Percentiles rank a stretch among this genome's conserved stretches.
phyloP scores from a whole-genome alignment of 1,140 invertebrate species.

The Drosophila eugracilis region DNA sequence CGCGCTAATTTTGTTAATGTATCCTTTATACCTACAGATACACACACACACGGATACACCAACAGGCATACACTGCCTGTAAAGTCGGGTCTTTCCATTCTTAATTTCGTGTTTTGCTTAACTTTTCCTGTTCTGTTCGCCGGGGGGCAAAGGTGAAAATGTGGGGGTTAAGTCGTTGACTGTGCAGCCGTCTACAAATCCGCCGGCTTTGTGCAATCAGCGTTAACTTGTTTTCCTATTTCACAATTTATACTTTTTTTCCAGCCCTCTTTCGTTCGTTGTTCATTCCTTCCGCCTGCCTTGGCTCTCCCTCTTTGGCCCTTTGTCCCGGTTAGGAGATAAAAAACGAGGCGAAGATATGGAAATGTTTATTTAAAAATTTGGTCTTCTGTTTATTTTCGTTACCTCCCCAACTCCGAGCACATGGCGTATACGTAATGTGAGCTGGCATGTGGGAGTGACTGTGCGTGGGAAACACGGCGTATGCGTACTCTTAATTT shows the following conservation, averaged over 20 bases:
- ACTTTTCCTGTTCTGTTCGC: slow-evolving; percentile 51
- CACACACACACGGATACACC: slow-evolving; percentile 9
- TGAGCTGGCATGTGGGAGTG: slow-evolving; percentile 12
- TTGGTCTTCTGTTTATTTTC: slow-evolving; percentile 30
- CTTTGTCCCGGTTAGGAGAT: slow-evolving; percentile 15
- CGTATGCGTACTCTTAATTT: slow-evolving; percentile 53
- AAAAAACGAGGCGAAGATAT: slow-evolving; percentile 64
- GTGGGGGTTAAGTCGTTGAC: slow-evolving; percentile 43
- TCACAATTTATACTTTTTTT: slow-evolving; percentile 57
- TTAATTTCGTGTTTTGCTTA: slow-evolving; percentile 80
- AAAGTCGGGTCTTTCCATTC: slow-evolving; percentile 37
- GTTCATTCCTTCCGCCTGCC: slow-evolving; percentile 32
- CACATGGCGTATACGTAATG: slow-evolving; percentile 51
- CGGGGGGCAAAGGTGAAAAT: slow-evolving; percentile 25
- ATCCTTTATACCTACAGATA: slow-evolving; percentile 62
- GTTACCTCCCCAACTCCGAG: neutral
- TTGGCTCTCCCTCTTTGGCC: slow-evolving; percentile 2
- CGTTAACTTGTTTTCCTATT: slow-evolving; percentile 83
- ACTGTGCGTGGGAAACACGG: slow-evolving; percentile 22
- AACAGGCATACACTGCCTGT: slow-evolving; percentile 14
- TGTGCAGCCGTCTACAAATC: slow-evolving; percentile 78
- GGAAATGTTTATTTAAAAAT: slow-evolving; percentile 78
- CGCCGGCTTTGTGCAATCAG: slow-evolving; percentile 78
- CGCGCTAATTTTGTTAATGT: slow-evolving; percentile 83
- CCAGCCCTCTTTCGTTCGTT: slow-evolving; percentile 32